Conservation (phyloP, 2,113 vertebrate species). For the Tyrannus savana region DNA sequence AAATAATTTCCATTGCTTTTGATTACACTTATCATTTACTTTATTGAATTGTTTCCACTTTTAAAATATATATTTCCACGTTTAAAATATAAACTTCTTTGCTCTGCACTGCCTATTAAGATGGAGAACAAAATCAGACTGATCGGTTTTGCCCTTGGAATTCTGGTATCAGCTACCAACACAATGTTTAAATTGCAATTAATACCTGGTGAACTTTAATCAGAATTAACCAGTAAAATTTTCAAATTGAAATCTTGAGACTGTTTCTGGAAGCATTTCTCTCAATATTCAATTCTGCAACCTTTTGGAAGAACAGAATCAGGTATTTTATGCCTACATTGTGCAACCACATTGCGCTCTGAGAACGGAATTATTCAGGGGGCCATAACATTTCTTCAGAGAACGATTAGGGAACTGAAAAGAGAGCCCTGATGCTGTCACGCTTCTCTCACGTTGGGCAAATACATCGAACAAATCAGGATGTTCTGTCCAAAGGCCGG, state of each 20-base stretch:
- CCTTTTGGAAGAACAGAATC: not conserved
- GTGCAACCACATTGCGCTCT: not conserved
- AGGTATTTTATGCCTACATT: not conserved
- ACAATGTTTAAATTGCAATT: not conserved
- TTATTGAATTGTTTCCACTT: not conserved
- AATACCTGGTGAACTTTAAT: not conserved
- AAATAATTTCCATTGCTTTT: not conserved
- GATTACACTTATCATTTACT: not conserved
- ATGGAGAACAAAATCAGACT: not conserved
- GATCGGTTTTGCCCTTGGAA: not conserved
- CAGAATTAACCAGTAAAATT: not conserved
- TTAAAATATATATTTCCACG: not conserved
- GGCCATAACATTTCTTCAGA: not conserved
- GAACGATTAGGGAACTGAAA: not conserved
- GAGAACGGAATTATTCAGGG: not conserved
- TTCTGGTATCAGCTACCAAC: not conserved
- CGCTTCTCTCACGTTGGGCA: conserved; percentile 77
- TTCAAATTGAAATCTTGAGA: not conserved
- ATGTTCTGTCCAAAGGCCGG: conserved; percentile 91
- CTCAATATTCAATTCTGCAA: not conserved
- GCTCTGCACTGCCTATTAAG: not conserved
- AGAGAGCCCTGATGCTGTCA: not conserved
- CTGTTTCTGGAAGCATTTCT: not conserved
- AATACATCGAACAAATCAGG: conserved; percentile 91
- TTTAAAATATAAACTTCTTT: not conserved